phyloP scores from a whole-genome alignment of 2,113 vertebrate genomes.

The Casuarius casuarius region DNA sequence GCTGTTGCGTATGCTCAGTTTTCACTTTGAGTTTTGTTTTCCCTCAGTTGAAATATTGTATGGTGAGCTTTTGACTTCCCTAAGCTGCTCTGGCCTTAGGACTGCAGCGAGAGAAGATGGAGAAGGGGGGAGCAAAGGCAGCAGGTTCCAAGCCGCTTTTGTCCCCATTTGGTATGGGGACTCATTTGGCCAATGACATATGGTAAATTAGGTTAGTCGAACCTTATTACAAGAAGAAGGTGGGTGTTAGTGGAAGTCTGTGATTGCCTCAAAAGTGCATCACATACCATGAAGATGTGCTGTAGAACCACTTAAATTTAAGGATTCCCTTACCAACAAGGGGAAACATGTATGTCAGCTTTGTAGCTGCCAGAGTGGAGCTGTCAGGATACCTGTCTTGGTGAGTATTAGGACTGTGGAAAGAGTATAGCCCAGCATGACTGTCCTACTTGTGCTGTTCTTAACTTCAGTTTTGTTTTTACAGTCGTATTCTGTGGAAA shows the following conservation, averaged over 20 bases:
- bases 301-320: neutral
- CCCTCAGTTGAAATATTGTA: neutral
- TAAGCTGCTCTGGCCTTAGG: neutral
- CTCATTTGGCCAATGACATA: neutral
- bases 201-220: neutral
- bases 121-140: neutral
- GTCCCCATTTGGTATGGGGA: too few relatives aligned
- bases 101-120: rapidly evolving
- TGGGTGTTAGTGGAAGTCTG: neutral
- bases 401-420: neutral
- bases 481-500: neutral
- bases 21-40: neutral
- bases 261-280: neutral
- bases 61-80: neutral
- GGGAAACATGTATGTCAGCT: neutral
- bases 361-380: neutral
- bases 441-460: neutral
- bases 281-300: neutral
- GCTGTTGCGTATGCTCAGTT: neutral
- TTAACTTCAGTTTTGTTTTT: neutral
- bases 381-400: neutral
- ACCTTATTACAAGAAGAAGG: neutral
- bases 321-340: neutral
- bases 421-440: neutral
- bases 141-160: neutral